Base-by-base conservation (phyloP, 2,797 vertebrate genomes). In the Chaenodraco wilsoni region DNA sequence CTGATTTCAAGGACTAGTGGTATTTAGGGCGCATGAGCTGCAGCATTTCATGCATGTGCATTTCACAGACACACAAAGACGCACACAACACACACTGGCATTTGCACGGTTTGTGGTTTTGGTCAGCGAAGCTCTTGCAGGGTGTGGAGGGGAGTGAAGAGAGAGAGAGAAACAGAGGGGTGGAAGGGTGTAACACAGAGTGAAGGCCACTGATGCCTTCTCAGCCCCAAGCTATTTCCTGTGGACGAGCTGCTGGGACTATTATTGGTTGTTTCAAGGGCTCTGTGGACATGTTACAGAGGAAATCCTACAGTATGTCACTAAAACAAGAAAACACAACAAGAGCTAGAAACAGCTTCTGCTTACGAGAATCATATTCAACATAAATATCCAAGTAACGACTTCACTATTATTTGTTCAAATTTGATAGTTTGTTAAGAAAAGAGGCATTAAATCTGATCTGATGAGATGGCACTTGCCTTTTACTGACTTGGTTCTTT, bases 161-260 rank as follows among this genome's bases (percentile, higher is more conserved):
- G 17, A 57, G 72, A 44, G 57, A 75, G 27, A 55, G 45, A 41
- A 44, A 63, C 9, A 75, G 57, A 68, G 41, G 54, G 48, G 37
- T 74, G 62, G 78, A 89, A 61, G 81, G 78, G 87, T 87, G 82
- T 69, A 83, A 79, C 82, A 62, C 67, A 84, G 70, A 87, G 65
- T 44, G 66, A 86, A 88, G 87, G 84, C 84, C 83, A 76, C 70
- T 74, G 76, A 87, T 84, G 82, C 79, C 79, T 86, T 78, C 87
- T 89, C 83, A 84, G 69, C 73, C 77, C 37, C 11, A 63, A 88
- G 74, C 83, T 88, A 86, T 91, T 91, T 92, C 89, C 90, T 90
- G 84, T 86, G 74, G 79, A 90, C 78, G 81, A 87, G 83, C 85
- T 83, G 82, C 63, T 14, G 68, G 57, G 54, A 67, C 78, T 83